Evolutionary conservation across 2,113 vertebrate species (phyloP).

Genomic region (Embiotoca jacksoni): DNA sequence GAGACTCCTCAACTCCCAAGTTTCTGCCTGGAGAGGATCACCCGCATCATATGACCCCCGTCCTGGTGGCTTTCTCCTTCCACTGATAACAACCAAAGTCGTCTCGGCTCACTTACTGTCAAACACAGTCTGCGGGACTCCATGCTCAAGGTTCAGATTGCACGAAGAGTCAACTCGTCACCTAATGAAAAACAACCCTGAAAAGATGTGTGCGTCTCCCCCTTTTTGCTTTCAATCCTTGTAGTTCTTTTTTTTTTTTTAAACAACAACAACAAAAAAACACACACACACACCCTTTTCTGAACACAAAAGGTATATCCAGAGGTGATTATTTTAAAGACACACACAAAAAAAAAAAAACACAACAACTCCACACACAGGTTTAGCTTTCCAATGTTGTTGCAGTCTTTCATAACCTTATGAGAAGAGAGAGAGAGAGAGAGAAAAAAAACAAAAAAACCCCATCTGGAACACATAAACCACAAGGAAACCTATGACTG

Average conservation of each 20-base stretch:
- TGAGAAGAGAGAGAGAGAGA: neutral
- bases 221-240: neutral
- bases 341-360: neutral
- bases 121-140: conserved; percentile 29
- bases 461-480: conserved; percentile 32
- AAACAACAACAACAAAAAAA: neutral
- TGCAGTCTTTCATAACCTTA: conserved; percentile 24
- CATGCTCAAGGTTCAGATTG: too few species aligned
- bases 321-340: neutral
- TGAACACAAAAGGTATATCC: neutral
- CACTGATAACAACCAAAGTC: conserved; percentile 58
- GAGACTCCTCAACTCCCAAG: conserved; percentile 78
- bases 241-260: neutral
- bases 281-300: too few species aligned
- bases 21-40: conserved; percentile 79
- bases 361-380: neutral
- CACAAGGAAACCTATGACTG: conserved; percentile 64
- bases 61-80: conserved; percentile 56
- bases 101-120: conserved; percentile 35
- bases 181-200: neutral
- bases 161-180: conserved; percentile 4
- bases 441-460: too few species aligned
- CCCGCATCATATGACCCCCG: conserved; percentile 81
- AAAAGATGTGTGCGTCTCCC: neutral
- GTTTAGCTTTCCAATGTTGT: conserved; percentile 8